Evolutionary conservation across 2,888 invertebrate genomes (phyloP), one percentile per base, ranked within the genome.

Genomic region (Endomychus coccineus): DNA sequence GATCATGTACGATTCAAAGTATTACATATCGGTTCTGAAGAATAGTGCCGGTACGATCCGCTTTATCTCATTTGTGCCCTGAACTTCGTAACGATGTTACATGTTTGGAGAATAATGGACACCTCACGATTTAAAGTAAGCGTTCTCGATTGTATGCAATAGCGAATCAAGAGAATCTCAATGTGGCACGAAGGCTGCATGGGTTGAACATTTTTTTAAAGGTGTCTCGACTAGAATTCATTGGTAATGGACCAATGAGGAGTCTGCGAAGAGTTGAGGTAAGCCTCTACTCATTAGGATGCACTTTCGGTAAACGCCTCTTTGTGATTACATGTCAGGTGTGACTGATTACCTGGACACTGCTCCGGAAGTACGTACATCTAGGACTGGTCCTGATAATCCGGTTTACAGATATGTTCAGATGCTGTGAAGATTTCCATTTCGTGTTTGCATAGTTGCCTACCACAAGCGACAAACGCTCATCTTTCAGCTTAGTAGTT

Each of bases 261-360:
- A 49, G 45, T 46, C 49, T 49, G 50, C 40, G 39, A 35, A 39
- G 44, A 47, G 43, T 39, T 45, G 34, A 44, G 43, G 45, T 48
- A 48, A 53, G 51, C 52, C 52, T 58, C 53, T 51, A 58, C 56
- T 65, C 62, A 64, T 64, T 63, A 63, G 54, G 58, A 61, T 61
- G 59, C 60, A 49, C 54, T 55, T 54, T 40, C 41, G 34, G 56
- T 55, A 51, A 55, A 57, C 66, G 64, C 66, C 66, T 62, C 56
- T 66, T 64, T 56, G 55, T 64, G 66, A 66, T 66, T 62, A 62
- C 59, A 53, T 56, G 64, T 65, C 65, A 65, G 61, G 60, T 61
- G 62, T 66, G 65, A 66, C 51, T 63, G 65, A 66, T 66, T 58
- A 61, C 61, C 61, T 58, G 58, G 61, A 49, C 54, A 27, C 37